Percentiles rank a stretch among this genome's conserved stretches.
Conservation (phyloP, 2,797 vertebrate genomes). For the Tarsius wallacei region DNA sequence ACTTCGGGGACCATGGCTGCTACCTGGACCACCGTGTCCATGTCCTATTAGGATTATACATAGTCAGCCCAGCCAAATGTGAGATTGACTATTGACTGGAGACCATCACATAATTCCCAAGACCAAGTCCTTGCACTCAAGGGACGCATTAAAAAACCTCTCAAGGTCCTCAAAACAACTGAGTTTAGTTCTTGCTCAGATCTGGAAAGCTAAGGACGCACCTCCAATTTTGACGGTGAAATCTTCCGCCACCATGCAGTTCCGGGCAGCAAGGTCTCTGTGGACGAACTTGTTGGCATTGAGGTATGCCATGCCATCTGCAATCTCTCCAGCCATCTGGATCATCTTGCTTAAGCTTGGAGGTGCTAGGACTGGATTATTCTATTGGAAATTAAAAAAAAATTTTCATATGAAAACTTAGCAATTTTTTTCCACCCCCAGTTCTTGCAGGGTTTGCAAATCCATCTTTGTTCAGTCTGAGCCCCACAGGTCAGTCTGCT, state of each 20-base stretch:
- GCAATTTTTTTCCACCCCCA: not conserved
- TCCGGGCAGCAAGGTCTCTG: slow-evolving; percentile 98
- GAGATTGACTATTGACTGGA: not conserved
- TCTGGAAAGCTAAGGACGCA: slow-evolving; percentile 80
- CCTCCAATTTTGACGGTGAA: slow-evolving; percentile 99
- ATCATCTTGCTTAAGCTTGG: slow-evolving; percentile 99
- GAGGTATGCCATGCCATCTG: slow-evolving; percentile 99
- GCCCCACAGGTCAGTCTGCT: not conserved
- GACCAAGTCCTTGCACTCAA: not conserved
- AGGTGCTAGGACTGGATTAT: slow-evolving; percentile 93
- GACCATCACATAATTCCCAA: not conserved
- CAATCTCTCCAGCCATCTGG: slow-evolving; percentile 99
- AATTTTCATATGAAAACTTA: slow-evolving; percentile 52
- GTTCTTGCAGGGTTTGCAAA: not conserved
- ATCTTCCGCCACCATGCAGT: slow-evolving; percentile 99
- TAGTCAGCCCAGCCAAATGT: not conserved
- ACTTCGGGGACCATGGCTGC: not conserved
- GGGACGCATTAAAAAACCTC: not conserved
- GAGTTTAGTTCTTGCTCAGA: not conserved
- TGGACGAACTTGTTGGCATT: slow-evolving; percentile 99
- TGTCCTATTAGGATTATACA: accelerated
- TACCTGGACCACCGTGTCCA: not conserved
- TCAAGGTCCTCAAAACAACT: not conserved
- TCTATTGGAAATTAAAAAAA: slow-evolving; percentile 89
- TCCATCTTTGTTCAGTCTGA: not conserved